Base-by-base conservation (phyloP, 2,888 invertebrate species). In the Himalopsyche anomala region DNA sequence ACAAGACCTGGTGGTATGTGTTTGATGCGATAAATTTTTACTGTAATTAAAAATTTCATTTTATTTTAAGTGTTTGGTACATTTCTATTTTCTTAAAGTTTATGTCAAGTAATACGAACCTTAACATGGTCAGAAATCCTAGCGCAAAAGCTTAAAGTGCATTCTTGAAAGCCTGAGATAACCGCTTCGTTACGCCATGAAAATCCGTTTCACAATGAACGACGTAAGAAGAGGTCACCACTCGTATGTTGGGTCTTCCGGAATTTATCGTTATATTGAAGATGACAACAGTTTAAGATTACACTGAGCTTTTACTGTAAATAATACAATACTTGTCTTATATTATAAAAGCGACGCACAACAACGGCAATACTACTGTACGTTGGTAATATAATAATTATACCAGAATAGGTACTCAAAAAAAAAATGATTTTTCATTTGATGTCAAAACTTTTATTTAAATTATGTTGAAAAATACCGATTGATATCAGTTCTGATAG, bases 131-230 rank as follows among this genome's bases (percentile, higher is more conserved):
- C 62, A 19, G 62, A 62, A 62, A 62, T 62, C 8, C 62, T 62
- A 62, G 62, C 62, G 28, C 28, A 62, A 56, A 62, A 62, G 62
- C 62, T 62, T 19, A 62, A 62, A 62, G 62, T 62, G 62, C 62
- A 62, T 19, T 28, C 62, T 19, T 62, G 62, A 62, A 62, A 62
- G 62, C 62, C 19, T 19, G 62, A 62, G 62, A 62, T 62, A 62
- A 62, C 19, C 62, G 62, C 62, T 62, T 62, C 62, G 62, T 62
- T 62, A 62, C 62, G 62, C 62, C 62, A 62, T 62, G 62, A 62
- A 62, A 62, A 51, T 62, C 62, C 62, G 28, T 62, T 62, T 62
- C 28, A 62, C 62, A 62, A 62, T 62, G 62, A 62, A 8, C 62
- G 62, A 62, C 11, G 62, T 62, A 62, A 8, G 8, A n/a, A 56